Base-by-base conservation (phyloP, 1,140 invertebrate genomes). In the Zelostemma sp. region DNA sequence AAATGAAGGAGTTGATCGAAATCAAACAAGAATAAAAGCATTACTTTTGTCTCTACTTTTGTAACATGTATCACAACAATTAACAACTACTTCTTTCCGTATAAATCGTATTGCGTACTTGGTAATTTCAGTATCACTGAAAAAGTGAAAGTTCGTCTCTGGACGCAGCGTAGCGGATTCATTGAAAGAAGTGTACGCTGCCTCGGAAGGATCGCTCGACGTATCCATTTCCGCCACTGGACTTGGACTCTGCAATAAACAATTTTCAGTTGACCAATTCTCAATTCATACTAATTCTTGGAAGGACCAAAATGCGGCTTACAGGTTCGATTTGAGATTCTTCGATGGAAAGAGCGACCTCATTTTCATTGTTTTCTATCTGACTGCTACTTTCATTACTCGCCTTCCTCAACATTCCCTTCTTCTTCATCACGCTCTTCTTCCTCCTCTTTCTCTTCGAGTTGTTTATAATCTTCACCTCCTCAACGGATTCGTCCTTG, bases 81-180 rank as follows among this genome's bases (percentile, higher is more conserved):
- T n/a, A n/a, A n/a, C n/a, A n/a, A n/a, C n/a, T n/a, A n/a, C n/a
- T n/a, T n/a, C n/a, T n/a, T n/a, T n/a, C n/a, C n/a, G n/a, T n/a
- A n/a, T n/a, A n/a, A n/a, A n/a, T n/a, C n/a, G n/a, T n/a, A n/a
- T n/a, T n/a, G 75, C 87, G 87, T 80, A 92, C 92, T 90, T 89
- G 12, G 90, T 91, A 17, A 95, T 85, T 86, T 97, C 96, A 0
- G 93, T 94, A 74, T 97, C 95, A 80, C 95, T 97, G 80, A 96
- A 97, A 81, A 97, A 97, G 79, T 95, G 93, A 59, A 93, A 90
- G 80, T 93, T 92, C 9, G 88, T 86, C 74, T 91, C 85, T 0
- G 67, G 60, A 64, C 67, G 72, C 1, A 69, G 12, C 0, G 63
- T 35, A 0, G 45, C 11, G 14, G 55, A 17, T 31, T 70, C 63